phyloP scores from a whole-genome alignment of 2,888 invertebrate genomes.

The Marasmarcha lunaedactyla region DNA sequence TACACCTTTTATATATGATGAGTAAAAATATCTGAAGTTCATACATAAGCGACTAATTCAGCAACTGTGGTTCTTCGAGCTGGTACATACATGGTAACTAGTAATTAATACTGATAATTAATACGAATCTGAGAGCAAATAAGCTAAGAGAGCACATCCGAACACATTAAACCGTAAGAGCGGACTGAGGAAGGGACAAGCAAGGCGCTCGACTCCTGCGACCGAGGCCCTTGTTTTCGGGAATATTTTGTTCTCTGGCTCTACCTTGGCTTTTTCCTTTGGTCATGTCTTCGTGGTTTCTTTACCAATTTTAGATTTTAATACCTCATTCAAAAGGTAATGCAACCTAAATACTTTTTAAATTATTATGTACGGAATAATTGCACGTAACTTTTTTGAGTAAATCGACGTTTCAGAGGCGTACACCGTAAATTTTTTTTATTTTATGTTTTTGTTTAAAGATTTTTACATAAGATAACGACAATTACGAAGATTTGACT shows the following conservation, averaged over 20 bases:
- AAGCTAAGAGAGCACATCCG: too few species aligned
- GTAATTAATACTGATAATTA: too few species aligned
- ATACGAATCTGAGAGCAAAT: too few species aligned
- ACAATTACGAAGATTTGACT: neutral
- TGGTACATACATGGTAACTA: too few species aligned
- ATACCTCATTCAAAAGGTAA: too few species aligned
- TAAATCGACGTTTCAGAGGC: conserved; percentile 2
- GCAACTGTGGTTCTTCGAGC: too few species aligned
- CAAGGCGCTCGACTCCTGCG: neutral
- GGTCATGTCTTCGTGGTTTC: neutral
- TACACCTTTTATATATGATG: too few species aligned
- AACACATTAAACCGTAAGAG: too few species aligned
- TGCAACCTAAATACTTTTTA: conserved; percentile 1
- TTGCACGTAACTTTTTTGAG: neutral
- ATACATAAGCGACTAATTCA: too few species aligned
- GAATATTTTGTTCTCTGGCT: neutral
- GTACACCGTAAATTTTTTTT: neutral
- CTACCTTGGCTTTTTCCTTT: neutral
- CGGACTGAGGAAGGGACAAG: neutral
- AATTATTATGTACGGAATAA: conserved; percentile 1
- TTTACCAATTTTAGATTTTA: too few species aligned
- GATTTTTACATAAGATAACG: neutral
- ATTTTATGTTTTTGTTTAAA: neutral
- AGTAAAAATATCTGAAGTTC: too few species aligned
- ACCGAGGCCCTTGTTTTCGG: neutral